Evolutionary conservation across 2,113 vertebrate genomes (phyloP).

Genomic region (Cygnus buccinator): DNA sequence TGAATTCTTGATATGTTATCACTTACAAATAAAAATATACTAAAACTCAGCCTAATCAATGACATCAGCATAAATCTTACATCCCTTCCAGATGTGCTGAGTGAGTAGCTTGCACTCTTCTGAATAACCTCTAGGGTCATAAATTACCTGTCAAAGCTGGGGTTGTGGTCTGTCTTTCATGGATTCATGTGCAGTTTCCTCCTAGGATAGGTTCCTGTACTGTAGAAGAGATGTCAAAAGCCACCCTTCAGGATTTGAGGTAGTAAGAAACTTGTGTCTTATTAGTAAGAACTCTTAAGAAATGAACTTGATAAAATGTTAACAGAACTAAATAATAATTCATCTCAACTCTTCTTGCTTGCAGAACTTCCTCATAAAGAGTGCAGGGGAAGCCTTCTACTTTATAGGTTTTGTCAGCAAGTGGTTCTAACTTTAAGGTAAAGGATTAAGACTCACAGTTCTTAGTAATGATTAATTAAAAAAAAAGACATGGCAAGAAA

Average conservation of each 20-base stretch:
- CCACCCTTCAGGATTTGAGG: neutral
- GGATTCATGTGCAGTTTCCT: neutral
- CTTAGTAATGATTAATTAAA: conserved; percentile 34
- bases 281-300: neutral
- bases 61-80: neutral
- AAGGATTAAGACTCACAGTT: neutral
- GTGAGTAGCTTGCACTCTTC: neutral
- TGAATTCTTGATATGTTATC: neutral
- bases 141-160: neutral
- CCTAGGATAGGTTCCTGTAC: neutral
- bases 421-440: neutral
- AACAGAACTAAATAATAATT: neutral
- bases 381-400: neutral
- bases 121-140: neutral
- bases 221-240: neutral
- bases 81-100: neutral
- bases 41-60: neutral
- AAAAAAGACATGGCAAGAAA: neutral
- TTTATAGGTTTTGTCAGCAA: neutral
- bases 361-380: neutral
- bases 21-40: neutral
- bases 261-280: neutral
- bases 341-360: neutral
- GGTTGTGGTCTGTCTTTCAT: neutral
- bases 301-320: neutral